A percentile compares a stretch with the other conserved stretches of the same genome.
Evolutionary conservation across 2,797 vertebrate genomes (phyloP).

Genomic region (Apogon hyalosoma): DNA sequence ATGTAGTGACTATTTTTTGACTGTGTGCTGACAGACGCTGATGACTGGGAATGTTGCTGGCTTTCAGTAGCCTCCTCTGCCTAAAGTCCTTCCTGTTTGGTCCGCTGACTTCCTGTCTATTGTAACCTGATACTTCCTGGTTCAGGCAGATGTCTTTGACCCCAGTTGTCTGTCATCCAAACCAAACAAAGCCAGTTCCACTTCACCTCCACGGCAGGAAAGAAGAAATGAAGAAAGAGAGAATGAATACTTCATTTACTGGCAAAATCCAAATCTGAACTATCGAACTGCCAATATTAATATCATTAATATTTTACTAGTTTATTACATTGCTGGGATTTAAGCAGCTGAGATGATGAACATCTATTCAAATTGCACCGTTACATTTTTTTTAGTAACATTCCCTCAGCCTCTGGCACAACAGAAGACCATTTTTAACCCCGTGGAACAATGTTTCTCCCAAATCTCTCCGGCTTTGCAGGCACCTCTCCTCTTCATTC

Average conservation of each 20-base stretch:
- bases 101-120: slow-evolving; percentile 71
- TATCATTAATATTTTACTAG: slow-evolving; percentile 69
- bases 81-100: slow-evolving; percentile 76
- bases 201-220: slow-evolving; percentile 44
- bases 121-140: slow-evolving; percentile 75
- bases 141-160: slow-evolving; percentile 79
- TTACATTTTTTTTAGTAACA: slow-evolving; percentile 55
- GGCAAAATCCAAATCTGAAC: slow-evolving; percentile 48
- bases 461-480: slow-evolving; percentile 80
- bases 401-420: slow-evolving; percentile 74
- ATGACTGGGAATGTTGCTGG: slow-evolving; percentile 20
- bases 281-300: slow-evolving; percentile 54
- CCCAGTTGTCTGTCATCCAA: slow-evolving; percentile 50
- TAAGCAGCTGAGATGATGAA: slow-evolving; percentile 71
- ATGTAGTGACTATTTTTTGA: slow-evolving; percentile 27
- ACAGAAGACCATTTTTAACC: slow-evolving; percentile 80
- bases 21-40: slow-evolving; percentile 44
- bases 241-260: slow-evolving; percentile 32
- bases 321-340: slow-evolving; percentile 65
- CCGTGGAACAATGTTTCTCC: slow-evolving; percentile 81
- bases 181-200: slow-evolving; percentile 64
- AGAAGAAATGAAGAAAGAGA: slow-evolving; percentile 9
- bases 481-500: slow-evolving; percentile 83
- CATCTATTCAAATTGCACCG: slow-evolving; percentile 61
- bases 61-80: slow-evolving; percentile 67